Evolutionary conservation across 2,888 invertebrate species (phyloP), one percentile per base, ranked within the genome.

Genomic region (Nomada hirtipes): DNA sequence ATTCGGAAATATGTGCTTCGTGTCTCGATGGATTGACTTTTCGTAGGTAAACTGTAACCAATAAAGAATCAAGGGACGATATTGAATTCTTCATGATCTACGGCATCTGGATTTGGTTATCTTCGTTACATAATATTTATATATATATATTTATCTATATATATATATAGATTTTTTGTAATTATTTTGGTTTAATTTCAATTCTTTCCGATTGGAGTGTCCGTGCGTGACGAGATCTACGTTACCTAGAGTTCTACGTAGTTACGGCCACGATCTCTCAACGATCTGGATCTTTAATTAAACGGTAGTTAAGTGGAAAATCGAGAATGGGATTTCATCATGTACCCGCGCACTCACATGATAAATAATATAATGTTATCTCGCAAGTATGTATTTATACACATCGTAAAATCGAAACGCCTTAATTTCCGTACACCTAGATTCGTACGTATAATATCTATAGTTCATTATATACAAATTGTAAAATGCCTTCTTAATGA

Each of bases 401-500:
- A 86, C 86, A 85, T 89, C 77, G 79, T 84, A 89, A 89, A 83
- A 84, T 87, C 82, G 89, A 86, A 89, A 89, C 85, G 86, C 72
- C 83, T 77, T 77, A 79, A 84, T 74, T 88, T 44, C 18, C 85
- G 83, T 88, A 88, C 88, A 88, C 76, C 89, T 88, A 88, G 80
- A 88, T 74, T 79, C 78, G 73, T 80, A 89, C 79, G 84, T 86
- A 86, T 77, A 89, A 84, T 87, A 89, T 88, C 88, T 90, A 91
- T 91, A 90, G 77, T 92, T 91, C 89, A 91, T 92, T 71, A 93
- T 93, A 89, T 93, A 93, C 92, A 93, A 93, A 93, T 92, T 92
- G 92, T 92, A 92, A 93, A 92, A 93, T 92, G 88, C 89, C 79
- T 91, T 88, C 87, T 91, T 90, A 91, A 92, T 92, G 89, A 90